Evolutionary conservation across 2,888 invertebrate genomes (phyloP), one percentile per base, ranked within the genome.

Genomic region (Hyppa rectilinea): DNA sequence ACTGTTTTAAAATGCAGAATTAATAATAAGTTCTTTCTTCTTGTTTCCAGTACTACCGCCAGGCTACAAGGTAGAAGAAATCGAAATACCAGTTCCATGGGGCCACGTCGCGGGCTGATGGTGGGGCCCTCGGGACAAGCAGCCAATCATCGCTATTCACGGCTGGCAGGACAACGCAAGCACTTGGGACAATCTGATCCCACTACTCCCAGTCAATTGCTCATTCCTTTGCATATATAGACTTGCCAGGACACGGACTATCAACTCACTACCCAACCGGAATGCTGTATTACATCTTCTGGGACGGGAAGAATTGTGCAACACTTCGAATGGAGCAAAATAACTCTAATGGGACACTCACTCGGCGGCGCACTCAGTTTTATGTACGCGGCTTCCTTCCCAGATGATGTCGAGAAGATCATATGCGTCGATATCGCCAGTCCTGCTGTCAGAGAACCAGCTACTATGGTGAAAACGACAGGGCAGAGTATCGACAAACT

Each of bases 81-180:
- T 98, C 58, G 94, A 97, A 87, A 97, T 98, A 87, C 97, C 98
- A 2, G 97, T 98, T 3, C 98, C 98, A 31, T 98, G 98, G 98
- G 98, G 98, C 29, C 96, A 97, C 82, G 96, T 98, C 36, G 96
- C 97, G 71, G 98, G 98, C 93, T 97, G 98, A 93, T 98, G 98
- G 97, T 98, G 98, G 98, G 98, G 98, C 14, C 96, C 97, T 0
- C 94, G 94, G 71, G 92, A 97, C 80, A 95, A 96, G 65, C 97
- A 98, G 89, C 98, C 98, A 12, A 96, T 98, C 73, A 93, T 98
- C 71, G 98, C 98, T 2, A 92, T 98, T 53, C 98, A 98, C 87
- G 98, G 98, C 31, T 98, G 98, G 98, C 98, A 98, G 91, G 98
- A 98, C 92, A 98, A 98, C 90, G 96, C 97, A 36, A 98, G 98